Evolutionary conservation across 2,113 vertebrate species (phyloP).

Genomic region (Raja brachyura): DNA sequence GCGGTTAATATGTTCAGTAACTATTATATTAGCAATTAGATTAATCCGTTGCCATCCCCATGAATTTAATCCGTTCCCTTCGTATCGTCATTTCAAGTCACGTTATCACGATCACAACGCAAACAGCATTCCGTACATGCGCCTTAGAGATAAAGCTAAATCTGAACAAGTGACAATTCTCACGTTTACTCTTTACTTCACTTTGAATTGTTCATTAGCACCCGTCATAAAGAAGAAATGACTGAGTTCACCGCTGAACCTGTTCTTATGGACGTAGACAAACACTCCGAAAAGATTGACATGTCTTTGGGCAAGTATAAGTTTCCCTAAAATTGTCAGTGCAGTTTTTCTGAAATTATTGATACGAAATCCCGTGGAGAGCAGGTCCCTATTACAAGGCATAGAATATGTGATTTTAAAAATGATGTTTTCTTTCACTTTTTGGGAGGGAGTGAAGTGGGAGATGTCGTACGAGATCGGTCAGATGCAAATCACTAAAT

Average conservation of each 20-base stretch:
- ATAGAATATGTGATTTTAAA: background rate
- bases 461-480: no score
- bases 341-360: background rate
- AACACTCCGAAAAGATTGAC: constrained; percentile 49
- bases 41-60: no score
- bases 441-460: background rate
- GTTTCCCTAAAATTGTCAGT: background rate
- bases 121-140: constrained; percentile 25
- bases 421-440: no score
- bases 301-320: constrained; percentile 48
- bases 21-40: background rate
- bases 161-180: background rate
- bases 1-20: background rate
- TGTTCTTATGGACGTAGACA: constrained; percentile 39
- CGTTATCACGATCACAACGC: background rate
- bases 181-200: background rate
- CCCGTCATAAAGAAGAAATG: constrained; percentile 39
- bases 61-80: background rate
- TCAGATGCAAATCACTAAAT: constrained; percentile 17
- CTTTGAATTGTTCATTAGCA: background rate
- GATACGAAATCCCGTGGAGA: background rate
- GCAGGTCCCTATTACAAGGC: background rate
- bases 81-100: background rate
- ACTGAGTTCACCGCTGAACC: constrained; percentile 41
- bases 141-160: background rate